Base-by-base conservation (phyloP, 2,113 vertebrate species). In the Ctenomys sociabilis region DNA sequence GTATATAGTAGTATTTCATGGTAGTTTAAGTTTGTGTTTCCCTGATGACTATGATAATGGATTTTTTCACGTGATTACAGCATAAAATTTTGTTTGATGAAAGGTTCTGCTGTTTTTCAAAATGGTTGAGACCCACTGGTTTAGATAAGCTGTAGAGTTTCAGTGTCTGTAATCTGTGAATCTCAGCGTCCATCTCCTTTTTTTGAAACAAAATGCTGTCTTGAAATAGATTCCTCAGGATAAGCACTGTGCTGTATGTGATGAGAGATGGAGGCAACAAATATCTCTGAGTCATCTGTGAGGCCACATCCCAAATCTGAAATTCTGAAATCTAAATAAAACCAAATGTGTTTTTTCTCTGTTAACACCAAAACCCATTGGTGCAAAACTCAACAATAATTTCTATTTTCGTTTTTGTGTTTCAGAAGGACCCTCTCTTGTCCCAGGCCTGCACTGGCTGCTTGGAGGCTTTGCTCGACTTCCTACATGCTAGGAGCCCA, bases 351-450 rank as follows among this genome's bases (percentile, higher is more conserved):
- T 81, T 86, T 86, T 92, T 95, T 81, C 57, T 95, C 72, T 30
- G 32, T 94, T 96, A 77, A 82, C 22, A 87, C 6, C 43, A 90
- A 93, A 52, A 77, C 12, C n/a, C 26, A 49, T 8, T 77, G 68
- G n/a, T 49, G 75, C 26, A 75, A 94, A 92, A 75, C 45, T 0
- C 91, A 32, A 93, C 19, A 14, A 17, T 54, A 90, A 81, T 28
- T 17, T 83, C 30, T 85, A 22, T n/a, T 85, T 19, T 73, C 63
- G 16, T 37, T 37, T 59, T 80, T 88, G 54, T n/a, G 37, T 90
- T 97, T 84, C 98, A 99, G 99, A 99, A 99, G 96, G 98, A 99
- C 35, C 98, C 99, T 72, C 87, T 99, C 78, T 93, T 99, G 95
- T 98, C 99, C 77, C 98, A 98, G 92, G 98, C 98, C 0, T 98